Conservation (phyloP, 2,888 invertebrate genomes). For the Strigamia transsilvanica region DNA sequence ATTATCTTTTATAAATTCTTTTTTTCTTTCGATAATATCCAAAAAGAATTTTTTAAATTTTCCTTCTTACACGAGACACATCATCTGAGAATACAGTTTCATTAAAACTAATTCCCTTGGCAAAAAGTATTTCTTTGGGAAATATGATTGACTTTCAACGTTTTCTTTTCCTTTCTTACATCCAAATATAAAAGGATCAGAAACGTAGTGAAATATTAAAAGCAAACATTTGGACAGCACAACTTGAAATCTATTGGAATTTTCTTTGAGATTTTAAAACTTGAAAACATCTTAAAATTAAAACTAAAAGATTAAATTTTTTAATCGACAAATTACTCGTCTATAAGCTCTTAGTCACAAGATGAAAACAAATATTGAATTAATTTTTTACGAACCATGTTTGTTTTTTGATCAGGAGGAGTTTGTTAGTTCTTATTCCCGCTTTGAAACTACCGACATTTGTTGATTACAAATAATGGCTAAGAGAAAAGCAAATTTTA, state of each 20-base stretch:
- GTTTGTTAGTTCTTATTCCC: background rate
- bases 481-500: background rate
- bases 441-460: background rate
- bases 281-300: background rate
- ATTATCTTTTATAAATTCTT: no score
- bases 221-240: slow-evolving; percentile 25
- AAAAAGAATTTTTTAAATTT: no score
- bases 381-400: background rate
- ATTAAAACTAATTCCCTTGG: slow-evolving; percentile 36
- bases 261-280: background rate
- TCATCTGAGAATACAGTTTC: background rate
- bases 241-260: background rate
- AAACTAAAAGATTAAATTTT: background rate
- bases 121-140: slow-evolving; percentile 20
- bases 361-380: background rate
- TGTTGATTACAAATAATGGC: background rate
- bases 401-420: background rate
- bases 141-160: slow-evolving; percentile 12
- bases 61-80: background rate
- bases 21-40: no score
- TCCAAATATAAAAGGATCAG: slow-evolving; percentile 1
- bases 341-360: background rate
- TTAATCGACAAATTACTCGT: background rate
- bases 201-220: slow-evolving; percentile 19
- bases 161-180: background rate